Conservation (phyloP, 1,140 invertebrate genomes). For the Euura saliciscinereae region DNA sequence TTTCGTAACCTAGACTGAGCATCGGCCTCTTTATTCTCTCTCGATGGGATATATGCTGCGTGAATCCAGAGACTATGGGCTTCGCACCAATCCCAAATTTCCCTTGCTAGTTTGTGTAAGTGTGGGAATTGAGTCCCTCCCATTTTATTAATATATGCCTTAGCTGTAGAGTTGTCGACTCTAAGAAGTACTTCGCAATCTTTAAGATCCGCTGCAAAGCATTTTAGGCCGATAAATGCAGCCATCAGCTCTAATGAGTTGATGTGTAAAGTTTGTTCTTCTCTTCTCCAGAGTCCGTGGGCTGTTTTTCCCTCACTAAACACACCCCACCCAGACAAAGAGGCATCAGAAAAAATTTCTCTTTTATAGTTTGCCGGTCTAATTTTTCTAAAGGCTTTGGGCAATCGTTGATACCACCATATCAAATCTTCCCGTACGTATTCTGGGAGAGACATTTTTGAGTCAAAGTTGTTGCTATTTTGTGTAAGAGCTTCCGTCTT, state of each 20-base stretch:
- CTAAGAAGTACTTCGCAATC: conserved; percentile 25
- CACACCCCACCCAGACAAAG: conserved; percentile 33
- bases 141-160: conserved; percentile 30
- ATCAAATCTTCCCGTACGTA: conserved; percentile 21
- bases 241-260: conserved; percentile 38
- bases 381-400: conserved; percentile 10
- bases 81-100: neutral
- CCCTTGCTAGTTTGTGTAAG: neutral
- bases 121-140: too few species aligned
- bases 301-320: conserved; percentile 25
- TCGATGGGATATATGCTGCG: conserved; percentile 7
- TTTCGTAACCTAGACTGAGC: neutral
- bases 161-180: conserved; percentile 33
- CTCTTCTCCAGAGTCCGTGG: conserved; percentile 29
- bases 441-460: neutral
- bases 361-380: conserved; percentile 14
- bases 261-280: conserved; percentile 31
- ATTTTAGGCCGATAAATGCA: conserved; percentile 34
- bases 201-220: conserved; percentile 24
- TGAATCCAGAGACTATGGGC: neutral
- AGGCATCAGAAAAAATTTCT: conserved; percentile 40
- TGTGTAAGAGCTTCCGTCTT: conserved; percentile 22
- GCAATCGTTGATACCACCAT: conserved; percentile 31
- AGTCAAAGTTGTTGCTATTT: neutral
- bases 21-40: conserved; percentile 9